Evolutionary conservation across 30 jellyfish, hydroid and myxozoan species (phyloP).

Genomic region (Chironex yamaguchii): DNA sequence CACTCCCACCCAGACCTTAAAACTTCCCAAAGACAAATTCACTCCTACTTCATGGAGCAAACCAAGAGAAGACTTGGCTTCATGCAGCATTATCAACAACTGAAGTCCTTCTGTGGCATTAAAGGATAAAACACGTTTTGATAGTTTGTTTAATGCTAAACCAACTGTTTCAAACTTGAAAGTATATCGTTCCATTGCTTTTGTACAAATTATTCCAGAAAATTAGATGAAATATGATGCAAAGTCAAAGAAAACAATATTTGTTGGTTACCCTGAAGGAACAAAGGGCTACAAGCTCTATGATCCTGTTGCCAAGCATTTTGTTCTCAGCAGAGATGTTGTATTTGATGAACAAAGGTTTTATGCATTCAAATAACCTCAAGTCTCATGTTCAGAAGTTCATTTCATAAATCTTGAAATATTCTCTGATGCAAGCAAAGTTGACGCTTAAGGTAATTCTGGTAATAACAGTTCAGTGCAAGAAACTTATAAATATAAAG

Average conservation of each 20-base stretch:
- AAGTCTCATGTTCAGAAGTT: background rate
- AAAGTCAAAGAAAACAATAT: conserved; percentile 6
- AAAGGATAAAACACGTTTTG: too few species aligned
- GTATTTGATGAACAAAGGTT: background rate
- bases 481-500: conserved; percentile 27
- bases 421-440: conserved; percentile 9
- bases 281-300: conserved; percentile 21
- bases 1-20: too few species aligned
- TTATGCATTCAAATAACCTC: background rate
- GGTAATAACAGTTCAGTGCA: conserved; percentile 5
- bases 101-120: too few species aligned
- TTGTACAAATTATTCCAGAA: too few species aligned
- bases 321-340: conserved; percentile 23
- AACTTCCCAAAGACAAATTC: too few species aligned
- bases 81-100: too few species aligned
- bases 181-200: too few species aligned
- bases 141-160: too few species aligned
- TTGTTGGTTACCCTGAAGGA: conserved; percentile 37
- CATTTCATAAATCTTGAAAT: conserved; percentile 2
- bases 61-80: too few species aligned
- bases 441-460: background rate
- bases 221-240: background rate
- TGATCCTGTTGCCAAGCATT: conserved; percentile 4
- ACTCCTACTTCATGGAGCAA: too few species aligned
- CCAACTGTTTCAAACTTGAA: too few species aligned